Conservation (phyloP, 2,888 invertebrate species). For the Ormyrus labotus region DNA sequence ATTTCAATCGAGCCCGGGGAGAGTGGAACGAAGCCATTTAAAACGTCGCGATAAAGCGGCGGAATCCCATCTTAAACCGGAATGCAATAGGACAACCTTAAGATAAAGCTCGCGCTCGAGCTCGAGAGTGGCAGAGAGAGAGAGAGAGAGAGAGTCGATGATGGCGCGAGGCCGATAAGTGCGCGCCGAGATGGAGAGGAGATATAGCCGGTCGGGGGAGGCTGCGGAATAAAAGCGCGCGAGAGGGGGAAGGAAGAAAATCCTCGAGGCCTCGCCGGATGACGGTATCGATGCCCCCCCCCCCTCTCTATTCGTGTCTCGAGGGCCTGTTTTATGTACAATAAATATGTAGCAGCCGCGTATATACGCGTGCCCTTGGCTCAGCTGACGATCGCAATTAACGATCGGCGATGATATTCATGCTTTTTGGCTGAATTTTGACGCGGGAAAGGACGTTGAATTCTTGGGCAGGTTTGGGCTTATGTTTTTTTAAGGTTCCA, state of each 20-base stretch:
- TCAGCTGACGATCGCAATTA: neutral
- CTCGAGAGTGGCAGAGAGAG: too few species aligned
- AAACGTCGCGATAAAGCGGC: too few species aligned
- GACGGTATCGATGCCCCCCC: neutral
- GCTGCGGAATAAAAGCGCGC: slow-evolving; percentile 19
- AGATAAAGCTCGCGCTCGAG: neutral
- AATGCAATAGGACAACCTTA: neutral
- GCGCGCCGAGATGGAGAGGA: neutral
- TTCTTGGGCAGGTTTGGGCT: too few species aligned
- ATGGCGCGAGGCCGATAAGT: slow-evolving; percentile 22
- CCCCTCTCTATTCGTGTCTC: slow-evolving; percentile 15
- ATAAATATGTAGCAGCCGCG: slow-evolving; percentile 52
- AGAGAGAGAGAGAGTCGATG: neutral
- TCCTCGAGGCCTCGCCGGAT: slow-evolving; percentile 11
- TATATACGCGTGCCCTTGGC: neutral
- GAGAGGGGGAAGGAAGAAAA: slow-evolving; percentile 20
- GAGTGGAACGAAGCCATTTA: too few species aligned
- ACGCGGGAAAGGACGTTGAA: too few species aligned
- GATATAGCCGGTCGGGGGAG: neutral
- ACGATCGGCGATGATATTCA: slow-evolving; percentile 4
- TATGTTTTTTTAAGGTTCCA: too few species aligned
- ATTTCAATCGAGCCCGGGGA: too few species aligned
- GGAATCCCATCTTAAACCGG: too few species aligned
- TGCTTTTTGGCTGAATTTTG: neutral
- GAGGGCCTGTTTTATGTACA: slow-evolving; percentile 52